phyloP scores from a whole-genome alignment of 1,140 invertebrate species.

The Stenopsyche tienmushanensis region DNA sequence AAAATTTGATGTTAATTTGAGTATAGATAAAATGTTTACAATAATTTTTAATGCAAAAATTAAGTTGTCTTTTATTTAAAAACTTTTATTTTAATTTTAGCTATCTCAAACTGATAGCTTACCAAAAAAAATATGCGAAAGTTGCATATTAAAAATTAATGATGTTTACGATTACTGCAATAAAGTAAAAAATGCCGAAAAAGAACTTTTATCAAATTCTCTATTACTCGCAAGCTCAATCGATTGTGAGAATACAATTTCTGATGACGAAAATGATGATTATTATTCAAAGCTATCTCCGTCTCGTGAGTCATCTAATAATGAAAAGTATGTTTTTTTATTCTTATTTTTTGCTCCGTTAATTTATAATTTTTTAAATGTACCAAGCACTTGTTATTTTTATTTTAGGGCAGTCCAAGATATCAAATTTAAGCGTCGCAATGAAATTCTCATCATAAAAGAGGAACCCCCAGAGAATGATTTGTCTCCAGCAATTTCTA shows the following conservation, averaged over 20 bases:
- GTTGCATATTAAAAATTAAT: conserved; percentile 62
- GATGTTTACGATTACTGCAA: conserved; percentile 62
- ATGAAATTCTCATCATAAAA: no score
- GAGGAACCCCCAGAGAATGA: no score
- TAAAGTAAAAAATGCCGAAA: conserved; percentile 58
- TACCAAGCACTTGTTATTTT: neutral
- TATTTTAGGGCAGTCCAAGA: no score
- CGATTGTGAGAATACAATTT: neutral
- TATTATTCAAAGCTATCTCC: neutral
- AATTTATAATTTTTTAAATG: neutral
- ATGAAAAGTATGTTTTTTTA: neutral
- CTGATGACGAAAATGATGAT: no score
- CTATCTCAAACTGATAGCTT: conserved; percentile 57
- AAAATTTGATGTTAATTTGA: neutral
- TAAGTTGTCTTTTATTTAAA: no score
- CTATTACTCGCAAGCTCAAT: neutral
- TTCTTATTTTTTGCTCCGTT: neutral
- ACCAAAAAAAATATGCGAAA: conserved; percentile 63
- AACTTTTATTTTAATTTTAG: no score
- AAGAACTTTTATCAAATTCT: conserved; percentile 48
- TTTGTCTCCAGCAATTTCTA: no score
- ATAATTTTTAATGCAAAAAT: conserved; percentile 4
- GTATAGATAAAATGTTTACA: neutral
- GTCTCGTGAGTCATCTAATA: neutral
- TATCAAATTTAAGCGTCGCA: no score